Evolutionary conservation across 1,140 invertebrate genomes (phyloP), one percentile per base, ranked within the genome.

Genomic region (Dendrolimus punctatus): DNA sequence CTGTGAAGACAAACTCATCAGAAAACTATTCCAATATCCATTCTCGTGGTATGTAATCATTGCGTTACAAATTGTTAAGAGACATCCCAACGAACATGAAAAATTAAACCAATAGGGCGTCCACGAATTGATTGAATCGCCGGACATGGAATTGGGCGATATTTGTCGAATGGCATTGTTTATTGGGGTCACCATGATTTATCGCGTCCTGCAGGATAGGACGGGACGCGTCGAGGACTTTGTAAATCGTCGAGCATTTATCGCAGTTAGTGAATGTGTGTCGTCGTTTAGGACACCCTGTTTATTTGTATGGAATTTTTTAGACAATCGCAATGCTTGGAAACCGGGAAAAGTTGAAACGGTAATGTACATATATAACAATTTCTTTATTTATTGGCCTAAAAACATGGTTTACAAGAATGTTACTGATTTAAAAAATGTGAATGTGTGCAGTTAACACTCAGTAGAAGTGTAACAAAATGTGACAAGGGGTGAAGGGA

Each of bases 111-210:
- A 46, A 37, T 37, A 46, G 23, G 7, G 23, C 10, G 23, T 37
- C 9, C 46, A 8, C 10, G n/a, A 46, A 46, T 46, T 46, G 46
- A 46, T 46, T 46, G 23, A 46, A 46, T 46, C 8, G 23, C 38
- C 38, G 10, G 38, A 46, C 46, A 36, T 7, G n/a, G 46, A 46
- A 46, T 46, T 46, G 46, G 46, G 38, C 23, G 46, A 36, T 46
- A 46, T 46, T 37, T 38, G 46, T 46, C 46, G n/a, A 23, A 36
- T 23, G 46, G 8, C 38, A 37, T 38, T 46, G 46, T 46, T 46
- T 46, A 46, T 46, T 46, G 46, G 6, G 46, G 23, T 6, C 9
- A 46, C 10, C 23, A 46, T 46, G 46, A 46, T 46, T 46, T 46
- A 46, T 46, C 38, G 38, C 46, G 10, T 46, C 6, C 46, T 36